Conservation (phyloP, 2,888 invertebrate genomes). For the Mimumesa dahlbomi region DNA sequence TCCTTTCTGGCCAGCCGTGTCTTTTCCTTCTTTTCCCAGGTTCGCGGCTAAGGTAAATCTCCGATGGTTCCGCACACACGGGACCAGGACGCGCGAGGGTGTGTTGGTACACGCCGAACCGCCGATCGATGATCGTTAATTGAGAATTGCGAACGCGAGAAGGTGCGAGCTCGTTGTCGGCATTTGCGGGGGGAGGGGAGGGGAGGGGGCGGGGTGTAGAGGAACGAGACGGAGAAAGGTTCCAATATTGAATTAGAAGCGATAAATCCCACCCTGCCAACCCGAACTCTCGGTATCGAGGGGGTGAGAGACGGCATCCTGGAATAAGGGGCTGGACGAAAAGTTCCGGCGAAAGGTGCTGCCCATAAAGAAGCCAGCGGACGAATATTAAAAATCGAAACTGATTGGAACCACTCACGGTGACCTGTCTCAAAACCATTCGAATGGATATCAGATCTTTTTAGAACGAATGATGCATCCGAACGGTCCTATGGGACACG, state of each 20-base stretch:
- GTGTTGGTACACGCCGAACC: constrained; percentile 8
- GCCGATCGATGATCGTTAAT: constrained; percentile 72
- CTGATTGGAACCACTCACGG: constrained; percentile 66
- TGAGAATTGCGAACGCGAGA: constrained; percentile 59
- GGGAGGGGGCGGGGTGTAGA: not conserved
- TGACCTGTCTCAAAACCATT: constrained; percentile 10
- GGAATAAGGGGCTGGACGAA: constrained; percentile 36
- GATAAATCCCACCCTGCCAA: constrained; percentile 75
- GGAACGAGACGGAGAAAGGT: constrained; percentile 28
- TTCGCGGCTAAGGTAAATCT: not conserved
- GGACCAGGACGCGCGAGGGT: constrained; percentile 2
- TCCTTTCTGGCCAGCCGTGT: constrained; percentile 8
- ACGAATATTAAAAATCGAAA: constrained; percentile 77
- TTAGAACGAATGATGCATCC: no score
- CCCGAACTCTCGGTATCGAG: constrained; percentile 67
- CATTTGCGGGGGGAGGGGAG: constrained; percentile 3
- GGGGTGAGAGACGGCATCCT: constrained; percentile 57
- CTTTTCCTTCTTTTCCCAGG: not conserved
- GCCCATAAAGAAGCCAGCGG: constrained; percentile 73
- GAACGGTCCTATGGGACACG: no score
- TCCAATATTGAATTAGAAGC: constrained; percentile 76
- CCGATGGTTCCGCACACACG: not conserved
- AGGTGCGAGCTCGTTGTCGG: constrained; percentile 24
- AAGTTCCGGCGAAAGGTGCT: constrained; percentile 44
- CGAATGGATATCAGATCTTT: no score